A percentile compares a stretch with the other conserved stretches of the same genome.
phyloP scores from a whole-genome alignment of 2,888 invertebrate species.

The Lepidonotus clava region DNA sequence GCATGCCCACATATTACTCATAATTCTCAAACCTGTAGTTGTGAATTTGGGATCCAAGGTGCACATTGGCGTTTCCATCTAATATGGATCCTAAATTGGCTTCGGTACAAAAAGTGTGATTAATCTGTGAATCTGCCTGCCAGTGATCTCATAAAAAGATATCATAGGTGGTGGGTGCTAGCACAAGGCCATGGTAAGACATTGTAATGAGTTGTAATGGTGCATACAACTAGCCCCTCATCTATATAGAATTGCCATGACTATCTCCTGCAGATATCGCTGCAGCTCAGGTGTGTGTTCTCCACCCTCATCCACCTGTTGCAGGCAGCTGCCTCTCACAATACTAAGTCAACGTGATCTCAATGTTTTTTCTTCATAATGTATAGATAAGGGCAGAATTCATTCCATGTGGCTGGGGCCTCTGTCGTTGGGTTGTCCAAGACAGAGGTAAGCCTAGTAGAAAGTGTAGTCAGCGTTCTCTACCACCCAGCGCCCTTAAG shows the following conservation, averaged over 20 bases:
- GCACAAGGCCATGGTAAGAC: not conserved
- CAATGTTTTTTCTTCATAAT: not conserved
- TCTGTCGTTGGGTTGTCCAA: not conserved
- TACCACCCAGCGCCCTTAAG: constrained; percentile 18
- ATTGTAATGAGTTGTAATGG: not conserved
- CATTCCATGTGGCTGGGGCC: constrained; percentile 16
- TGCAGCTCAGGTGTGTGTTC: not conserved
- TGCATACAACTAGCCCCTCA: not conserved
- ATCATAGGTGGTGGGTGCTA: not conserved
- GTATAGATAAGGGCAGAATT: not conserved
- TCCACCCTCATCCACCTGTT: not conserved
- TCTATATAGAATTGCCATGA: too few species aligned
- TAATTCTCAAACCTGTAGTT: too few species aligned
- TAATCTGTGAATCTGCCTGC: not conserved
- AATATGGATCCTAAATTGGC: too few species aligned
- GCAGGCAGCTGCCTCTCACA: not conserved
- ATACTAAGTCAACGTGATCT: constrained; percentile 4
- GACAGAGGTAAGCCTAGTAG: not conserved
- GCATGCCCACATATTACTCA: not conserved
- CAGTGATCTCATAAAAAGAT: not conserved
- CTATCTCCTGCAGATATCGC: not conserved
- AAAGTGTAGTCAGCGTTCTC: not conserved
- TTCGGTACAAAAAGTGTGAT: not conserved
- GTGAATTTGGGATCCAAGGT: too few species aligned
- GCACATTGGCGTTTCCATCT: too few species aligned